Evolutionary conservation across 2,797 vertebrate species (phyloP).

Genomic region (Hyperoplus immaculatus): DNA sequence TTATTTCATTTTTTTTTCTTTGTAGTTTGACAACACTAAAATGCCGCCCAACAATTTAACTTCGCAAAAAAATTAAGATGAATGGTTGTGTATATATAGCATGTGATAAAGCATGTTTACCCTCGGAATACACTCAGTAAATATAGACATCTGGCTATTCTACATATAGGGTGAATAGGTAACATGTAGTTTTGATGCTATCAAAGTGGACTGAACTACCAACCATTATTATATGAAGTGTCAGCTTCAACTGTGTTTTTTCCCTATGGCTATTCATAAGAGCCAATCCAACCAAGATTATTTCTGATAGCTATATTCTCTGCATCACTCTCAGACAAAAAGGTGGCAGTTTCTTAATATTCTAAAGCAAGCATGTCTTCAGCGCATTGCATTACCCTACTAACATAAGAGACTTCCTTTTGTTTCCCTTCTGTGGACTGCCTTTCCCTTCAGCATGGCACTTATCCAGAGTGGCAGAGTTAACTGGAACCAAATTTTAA

Average conservation of each 20-base stretch:
- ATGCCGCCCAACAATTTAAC: neutral
- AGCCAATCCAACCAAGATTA: neutral
- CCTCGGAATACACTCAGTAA: neutral
- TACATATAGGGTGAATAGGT: neutral
- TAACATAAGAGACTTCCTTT: conserved; percentile 2
- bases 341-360: neutral
- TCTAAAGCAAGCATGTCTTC: neutral
- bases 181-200: neutral
- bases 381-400: neutral
- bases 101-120: neutral
- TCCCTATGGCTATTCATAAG: neutral
- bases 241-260: neutral
- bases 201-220: neutral
- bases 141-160: neutral
- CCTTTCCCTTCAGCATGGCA: conserved; percentile 14
- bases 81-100: no score
- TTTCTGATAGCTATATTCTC: neutral
- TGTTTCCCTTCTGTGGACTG: neutral
- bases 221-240: neutral
- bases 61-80: neutral
- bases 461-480: conserved; percentile 9
- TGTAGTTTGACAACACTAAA: neutral
- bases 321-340: neutral
- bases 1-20: neutral
- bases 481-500: neutral